Evolutionary conservation across 2,797 vertebrate genomes (phyloP).

Genomic region (Rhinichthys osculus): DNA sequence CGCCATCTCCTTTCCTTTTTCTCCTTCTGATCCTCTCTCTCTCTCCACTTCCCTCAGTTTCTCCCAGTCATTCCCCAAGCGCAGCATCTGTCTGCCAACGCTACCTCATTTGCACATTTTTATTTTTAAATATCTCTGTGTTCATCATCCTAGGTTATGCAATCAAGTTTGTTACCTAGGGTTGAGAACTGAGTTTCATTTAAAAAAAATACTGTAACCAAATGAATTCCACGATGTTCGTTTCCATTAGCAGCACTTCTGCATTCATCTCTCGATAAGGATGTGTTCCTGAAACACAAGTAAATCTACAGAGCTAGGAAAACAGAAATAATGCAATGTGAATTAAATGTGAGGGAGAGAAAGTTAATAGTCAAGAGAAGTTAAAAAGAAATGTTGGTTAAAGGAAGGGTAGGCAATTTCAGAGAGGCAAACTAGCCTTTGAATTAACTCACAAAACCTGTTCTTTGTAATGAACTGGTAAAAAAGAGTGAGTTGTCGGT

Average conservation of each 20-base stretch:
- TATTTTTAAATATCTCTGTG: slow-evolving; percentile 23
- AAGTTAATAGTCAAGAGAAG: background rate
- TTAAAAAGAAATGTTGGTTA: background rate
- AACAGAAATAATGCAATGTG: background rate
- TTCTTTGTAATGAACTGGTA: slow-evolving; percentile 4
- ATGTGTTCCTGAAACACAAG: background rate
- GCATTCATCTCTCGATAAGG: background rate
- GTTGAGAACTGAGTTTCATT: slow-evolving; percentile 4
- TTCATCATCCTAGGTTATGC: slow-evolving; percentile 32
- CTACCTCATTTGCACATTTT: slow-evolving; percentile 22
- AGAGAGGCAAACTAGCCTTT: background rate
- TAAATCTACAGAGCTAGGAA: background rate
- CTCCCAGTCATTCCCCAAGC: slow-evolving; percentile 17
- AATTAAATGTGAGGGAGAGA: background rate
- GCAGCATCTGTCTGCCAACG: slow-evolving; percentile 27
- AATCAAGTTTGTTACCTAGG: slow-evolving; percentile 31
- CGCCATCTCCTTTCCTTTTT: slow-evolving; percentile 33
- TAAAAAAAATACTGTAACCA: background rate
- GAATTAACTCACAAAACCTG: background rate
- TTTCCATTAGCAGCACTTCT: background rate
- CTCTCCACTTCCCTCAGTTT: background rate
- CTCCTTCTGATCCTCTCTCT: background rate
- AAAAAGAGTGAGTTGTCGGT: slow-evolving; percentile 7
- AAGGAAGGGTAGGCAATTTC: background rate
- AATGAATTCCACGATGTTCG: slow-evolving; percentile 5